Conservation (phyloP, 2,888 invertebrate genomes). For the Rhamnusium bicolor region DNA sequence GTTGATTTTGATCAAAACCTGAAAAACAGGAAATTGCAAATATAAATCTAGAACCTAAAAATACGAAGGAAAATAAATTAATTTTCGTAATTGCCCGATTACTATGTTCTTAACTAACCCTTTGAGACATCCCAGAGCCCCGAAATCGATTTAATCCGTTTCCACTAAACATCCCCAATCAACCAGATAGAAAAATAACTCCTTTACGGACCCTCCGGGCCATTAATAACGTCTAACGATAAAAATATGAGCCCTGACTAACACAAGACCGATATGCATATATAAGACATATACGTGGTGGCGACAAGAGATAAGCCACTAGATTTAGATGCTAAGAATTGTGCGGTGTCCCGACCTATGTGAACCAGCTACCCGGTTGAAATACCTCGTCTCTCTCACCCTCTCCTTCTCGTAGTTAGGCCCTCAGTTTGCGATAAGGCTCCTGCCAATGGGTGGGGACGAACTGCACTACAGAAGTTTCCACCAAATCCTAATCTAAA, state of each 20-base stretch:
- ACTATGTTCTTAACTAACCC: conserved; percentile 14
- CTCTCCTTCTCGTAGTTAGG: not conserved
- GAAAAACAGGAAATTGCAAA: no score
- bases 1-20: no score
- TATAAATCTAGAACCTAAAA: not conserved
- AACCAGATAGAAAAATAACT: conserved; percentile 10
- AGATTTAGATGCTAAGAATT: conserved; percentile 54
- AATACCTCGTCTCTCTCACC: conserved; percentile 19
- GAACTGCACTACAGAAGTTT: conserved; percentile 6
- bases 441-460: not conserved
- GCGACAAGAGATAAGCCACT: conserved; percentile 53
- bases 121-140: conserved; percentile 13
- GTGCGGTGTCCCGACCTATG: conserved; percentile 47
- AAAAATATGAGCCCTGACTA: conserved; percentile 20
- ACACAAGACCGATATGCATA: conserved; percentile 29
- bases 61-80: not conserved
- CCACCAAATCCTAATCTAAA: no score
- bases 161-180: conserved; percentile 15
- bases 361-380: conserved; percentile 42
- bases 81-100: conserved; percentile 2
- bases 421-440: conserved; percentile 18
- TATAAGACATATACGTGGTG: conserved; percentile 52
- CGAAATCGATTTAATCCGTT: conserved; percentile 18
- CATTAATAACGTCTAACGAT: conserved; percentile 26
- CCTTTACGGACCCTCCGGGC: conserved; percentile 6